Percentiles rank a stretch among this genome's conserved stretches.
These are phyloP conservation scores for Lycia hirtaria DNA, from an alignment of 2,888 invertebrate species.

Conservation along the genomic window DNA sequence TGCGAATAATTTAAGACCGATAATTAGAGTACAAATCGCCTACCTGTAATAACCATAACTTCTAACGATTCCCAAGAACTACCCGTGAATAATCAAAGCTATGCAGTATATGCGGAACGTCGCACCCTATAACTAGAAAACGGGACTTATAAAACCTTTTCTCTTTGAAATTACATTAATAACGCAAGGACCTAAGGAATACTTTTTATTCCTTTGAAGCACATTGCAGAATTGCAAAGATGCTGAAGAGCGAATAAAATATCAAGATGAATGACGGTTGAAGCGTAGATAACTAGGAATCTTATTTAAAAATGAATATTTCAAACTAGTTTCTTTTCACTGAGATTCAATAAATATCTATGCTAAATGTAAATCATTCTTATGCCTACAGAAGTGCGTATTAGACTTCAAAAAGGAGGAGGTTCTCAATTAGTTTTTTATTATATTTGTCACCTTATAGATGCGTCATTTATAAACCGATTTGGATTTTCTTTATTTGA, in stretches of 20 bases:
- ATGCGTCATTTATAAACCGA: too few species aligned
- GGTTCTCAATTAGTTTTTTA: too few species aligned
- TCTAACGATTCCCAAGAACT: conserved; percentile 9
- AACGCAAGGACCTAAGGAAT: conserved; percentile 2
- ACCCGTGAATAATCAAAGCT: conserved; percentile 8
- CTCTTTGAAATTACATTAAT: conserved; percentile 7
- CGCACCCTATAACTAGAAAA: conserved; percentile 9
- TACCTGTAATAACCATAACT: too few species aligned
- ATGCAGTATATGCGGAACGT: conserved; percentile 1
- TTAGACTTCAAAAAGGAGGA: too few species aligned
- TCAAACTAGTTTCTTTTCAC: neutral
- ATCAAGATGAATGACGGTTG: neutral
- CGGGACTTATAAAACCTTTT: conserved; percentile 1
- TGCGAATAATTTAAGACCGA: too few species aligned
- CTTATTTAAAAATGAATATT: neutral
- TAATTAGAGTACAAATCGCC: neutral
- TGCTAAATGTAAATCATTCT: too few species aligned
- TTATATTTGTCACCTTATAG: too few species aligned
- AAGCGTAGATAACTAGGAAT: neutral
- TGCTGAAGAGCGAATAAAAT: neutral
- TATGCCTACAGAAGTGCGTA: too few species aligned
- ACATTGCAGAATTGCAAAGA: neutral
- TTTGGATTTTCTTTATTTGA: too few species aligned
- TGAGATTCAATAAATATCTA: too few species aligned
- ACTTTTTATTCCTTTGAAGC: conserved; percentile 1